Conservation (phyloP, 1,140 invertebrate genomes). For the Oppia nitens region DNA sequence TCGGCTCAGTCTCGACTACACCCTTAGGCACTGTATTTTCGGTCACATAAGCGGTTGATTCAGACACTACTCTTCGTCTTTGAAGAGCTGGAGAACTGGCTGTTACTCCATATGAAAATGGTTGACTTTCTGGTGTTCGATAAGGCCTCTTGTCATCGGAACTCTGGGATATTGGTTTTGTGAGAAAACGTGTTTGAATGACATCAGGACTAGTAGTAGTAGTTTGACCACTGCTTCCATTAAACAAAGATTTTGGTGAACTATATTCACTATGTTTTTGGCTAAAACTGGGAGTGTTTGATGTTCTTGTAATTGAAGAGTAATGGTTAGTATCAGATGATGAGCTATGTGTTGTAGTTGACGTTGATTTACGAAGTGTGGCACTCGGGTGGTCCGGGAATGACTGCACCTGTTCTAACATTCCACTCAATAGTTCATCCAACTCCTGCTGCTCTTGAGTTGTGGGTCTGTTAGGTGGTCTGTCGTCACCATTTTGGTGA, state of each 20-base stretch:
- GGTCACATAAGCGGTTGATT: constrained; percentile 10
- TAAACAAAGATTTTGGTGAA: neutral
- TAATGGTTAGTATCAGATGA: neutral
- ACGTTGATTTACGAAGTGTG: neutral
- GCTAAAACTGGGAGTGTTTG: neutral
- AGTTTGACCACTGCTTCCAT: neutral
- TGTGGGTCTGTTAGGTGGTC: constrained; percentile 12
- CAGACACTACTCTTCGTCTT: constrained; percentile 27
- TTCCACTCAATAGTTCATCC: constrained; percentile 55
- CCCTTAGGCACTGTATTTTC: neutral
- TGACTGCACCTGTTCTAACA: constrained; percentile 61
- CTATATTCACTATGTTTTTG: neutral
- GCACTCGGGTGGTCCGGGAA: constrained; percentile 39
- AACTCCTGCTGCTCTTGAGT: constrained; percentile 34
- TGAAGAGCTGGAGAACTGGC: constrained; percentile 19
- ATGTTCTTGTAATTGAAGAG: neutral
- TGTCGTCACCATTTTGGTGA: constrained; percentile 14
- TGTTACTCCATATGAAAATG: constrained; percentile 47
- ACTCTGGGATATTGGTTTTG: constrained; percentile 14
- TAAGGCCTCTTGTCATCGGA: constrained; percentile 40
- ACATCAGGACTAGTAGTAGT: neutral
- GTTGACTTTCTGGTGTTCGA: constrained; percentile 59
- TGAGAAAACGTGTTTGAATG: neutral
- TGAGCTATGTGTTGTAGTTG: neutral
- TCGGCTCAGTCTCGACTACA: constrained; percentile 13